These are phyloP conservation scores for Ceratina calcarata DNA, from an alignment of 1,140 invertebrate genomes.

Conservation along the genomic window DNA sequence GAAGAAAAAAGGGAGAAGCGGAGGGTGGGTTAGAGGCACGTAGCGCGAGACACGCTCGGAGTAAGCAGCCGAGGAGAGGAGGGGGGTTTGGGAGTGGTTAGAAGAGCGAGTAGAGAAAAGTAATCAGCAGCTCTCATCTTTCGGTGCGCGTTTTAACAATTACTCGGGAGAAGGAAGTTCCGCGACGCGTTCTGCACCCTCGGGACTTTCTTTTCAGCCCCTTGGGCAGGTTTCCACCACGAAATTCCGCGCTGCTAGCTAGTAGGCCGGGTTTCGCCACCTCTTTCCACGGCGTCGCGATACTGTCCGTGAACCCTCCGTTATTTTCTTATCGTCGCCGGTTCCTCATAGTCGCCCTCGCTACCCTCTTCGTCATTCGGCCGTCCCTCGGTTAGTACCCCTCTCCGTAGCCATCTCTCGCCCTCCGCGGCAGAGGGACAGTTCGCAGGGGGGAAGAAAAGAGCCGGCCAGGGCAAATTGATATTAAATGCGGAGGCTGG, in stretches of 20 bases:
- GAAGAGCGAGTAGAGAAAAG: conserved; percentile 42
- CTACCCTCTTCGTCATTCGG: conserved; percentile 39
- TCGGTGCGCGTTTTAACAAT: conserved; percentile 63
- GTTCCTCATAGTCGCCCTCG: conserved; percentile 28
- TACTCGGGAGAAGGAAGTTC: conserved; percentile 48
- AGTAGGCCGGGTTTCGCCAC: conserved; percentile 49
- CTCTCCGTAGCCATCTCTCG: background rate
- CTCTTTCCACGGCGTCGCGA: conserved; percentile 39
- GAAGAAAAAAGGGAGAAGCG: background rate
- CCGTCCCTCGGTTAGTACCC: conserved; percentile 50
- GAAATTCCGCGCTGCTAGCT: conserved; percentile 61
- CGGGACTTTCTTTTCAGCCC: conserved; percentile 56
- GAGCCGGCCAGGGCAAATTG: conserved; percentile 73
- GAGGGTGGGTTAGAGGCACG: background rate
- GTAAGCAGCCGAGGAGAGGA: background rate
- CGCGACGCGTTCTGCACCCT: conserved; percentile 45
- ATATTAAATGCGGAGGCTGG: conserved; percentile 77
- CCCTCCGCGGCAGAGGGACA: conserved; percentile 38
- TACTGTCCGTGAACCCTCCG: conserved; percentile 62
- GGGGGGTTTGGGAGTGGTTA: background rate
- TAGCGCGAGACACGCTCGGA: conserved; percentile 3
- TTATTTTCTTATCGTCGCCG: conserved; percentile 63
- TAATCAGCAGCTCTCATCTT: conserved; percentile 59
- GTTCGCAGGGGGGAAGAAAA: conserved; percentile 58
- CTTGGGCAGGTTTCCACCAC: conserved; percentile 47